Evolutionary conservation across 2,797 vertebrate genomes (phyloP).

Genomic region (Oceanodroma leucorhoa): DNA sequence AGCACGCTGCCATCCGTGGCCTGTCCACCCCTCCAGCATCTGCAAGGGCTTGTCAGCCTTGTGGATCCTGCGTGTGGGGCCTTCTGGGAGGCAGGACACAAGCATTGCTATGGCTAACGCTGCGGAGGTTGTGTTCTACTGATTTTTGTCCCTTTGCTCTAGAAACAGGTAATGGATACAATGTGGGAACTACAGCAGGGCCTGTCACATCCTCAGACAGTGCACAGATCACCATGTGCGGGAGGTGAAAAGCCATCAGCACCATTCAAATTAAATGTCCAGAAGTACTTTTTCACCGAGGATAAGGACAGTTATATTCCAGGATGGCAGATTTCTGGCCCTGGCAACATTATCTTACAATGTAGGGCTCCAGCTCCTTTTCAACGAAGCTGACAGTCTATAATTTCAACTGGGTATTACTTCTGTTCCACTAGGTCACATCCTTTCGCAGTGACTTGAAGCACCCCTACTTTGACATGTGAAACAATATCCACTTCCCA

Average conservation of each 20-base stretch:
- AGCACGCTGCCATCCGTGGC: accelerated
- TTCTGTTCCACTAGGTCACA: not conserved
- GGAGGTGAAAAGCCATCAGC: not conserved
- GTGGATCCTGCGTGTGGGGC: accelerated
- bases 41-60: not conserved
- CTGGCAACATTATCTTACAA: not conserved
- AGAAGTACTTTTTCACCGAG: not conserved
- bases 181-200: not conserved
- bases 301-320: not conserved
- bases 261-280: not conserved
- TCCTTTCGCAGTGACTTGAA: not conserved
- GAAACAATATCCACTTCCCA: accelerated
- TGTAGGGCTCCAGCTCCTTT: not conserved
- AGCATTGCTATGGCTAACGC: not conserved
- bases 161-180: not conserved
- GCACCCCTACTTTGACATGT: accelerated
- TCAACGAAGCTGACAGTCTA: accelerated
- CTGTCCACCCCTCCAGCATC: not conserved
- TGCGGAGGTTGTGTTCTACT: accelerated
- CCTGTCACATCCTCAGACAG: not conserved
- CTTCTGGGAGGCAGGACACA: not conserved
- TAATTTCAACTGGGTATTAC: not conserved
- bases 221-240: no score
- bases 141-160: not conserved
- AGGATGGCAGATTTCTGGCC: not conserved